Conservation (phyloP, 2,888 invertebrate species). For the Odontothrips loti region DNA sequence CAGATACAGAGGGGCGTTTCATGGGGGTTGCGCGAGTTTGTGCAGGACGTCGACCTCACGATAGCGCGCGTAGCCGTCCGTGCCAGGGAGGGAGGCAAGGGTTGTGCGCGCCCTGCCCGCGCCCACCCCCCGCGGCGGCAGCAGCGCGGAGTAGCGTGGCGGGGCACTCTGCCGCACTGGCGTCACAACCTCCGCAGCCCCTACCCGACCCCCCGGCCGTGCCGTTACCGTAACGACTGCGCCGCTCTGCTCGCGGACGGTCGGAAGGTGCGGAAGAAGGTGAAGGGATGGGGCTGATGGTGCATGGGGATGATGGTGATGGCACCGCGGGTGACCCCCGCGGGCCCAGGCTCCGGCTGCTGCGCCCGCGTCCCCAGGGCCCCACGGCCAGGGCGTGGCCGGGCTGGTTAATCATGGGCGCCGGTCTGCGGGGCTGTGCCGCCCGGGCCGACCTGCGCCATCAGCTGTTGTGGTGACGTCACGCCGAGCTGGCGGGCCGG, state of each 20-base stretch:
- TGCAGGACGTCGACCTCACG: not conserved
- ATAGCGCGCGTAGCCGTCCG: too few species aligned
- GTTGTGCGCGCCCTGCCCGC: too few species aligned
- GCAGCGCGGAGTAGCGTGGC: too few species aligned
- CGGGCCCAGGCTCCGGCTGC: too few species aligned
- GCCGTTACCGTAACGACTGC: not conserved
- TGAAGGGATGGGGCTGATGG: not conserved
- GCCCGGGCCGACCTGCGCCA: not conserved
- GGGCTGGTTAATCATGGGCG: not conserved
- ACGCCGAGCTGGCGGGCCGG: not conserved
- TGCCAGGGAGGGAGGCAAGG: too few species aligned
- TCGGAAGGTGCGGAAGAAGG: not conserved
- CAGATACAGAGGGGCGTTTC: too few species aligned
- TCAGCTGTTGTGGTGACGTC: slow-evolving; percentile 1
- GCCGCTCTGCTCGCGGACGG: too few species aligned
- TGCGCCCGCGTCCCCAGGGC: too few species aligned
- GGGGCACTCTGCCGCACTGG: too few species aligned
- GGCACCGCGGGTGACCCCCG: not conserved
- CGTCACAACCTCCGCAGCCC: not conserved
- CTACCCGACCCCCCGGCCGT: slow-evolving; percentile 31
- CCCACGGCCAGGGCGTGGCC: not conserved
- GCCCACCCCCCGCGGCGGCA: too few species aligned
- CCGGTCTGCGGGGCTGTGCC: not conserved
- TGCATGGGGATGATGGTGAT: not conserved
- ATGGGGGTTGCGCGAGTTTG: not conserved